Evolutionary conservation across 2,113 vertebrate species (phyloP), one percentile per base, ranked within the genome.

Genomic region (Aphelocoma coerulescens): DNA sequence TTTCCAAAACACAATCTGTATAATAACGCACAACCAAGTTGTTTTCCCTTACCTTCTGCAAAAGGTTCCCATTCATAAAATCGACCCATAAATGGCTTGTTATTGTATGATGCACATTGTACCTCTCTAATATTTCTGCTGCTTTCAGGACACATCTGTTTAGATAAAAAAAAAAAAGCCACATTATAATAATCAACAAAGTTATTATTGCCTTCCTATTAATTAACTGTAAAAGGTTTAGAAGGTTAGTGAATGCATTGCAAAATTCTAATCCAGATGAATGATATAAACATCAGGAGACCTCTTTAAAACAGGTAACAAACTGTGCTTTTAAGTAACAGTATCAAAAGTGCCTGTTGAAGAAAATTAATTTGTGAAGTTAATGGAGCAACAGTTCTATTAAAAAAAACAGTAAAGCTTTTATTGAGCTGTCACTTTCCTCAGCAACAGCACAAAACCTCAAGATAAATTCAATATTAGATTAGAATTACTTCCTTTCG

Each of bases 61-160:
- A 99, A 99, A 51, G 99, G 99, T 46, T 99, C 99, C 99, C 99
- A 99, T 89, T 99, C 98, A 85, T 99, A 99, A 93, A 99, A 97
- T 66, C 99, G 97, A 54, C 99, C 99, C 99, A 99, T 99, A 98
- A 99, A 99, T 27, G 98, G 99, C 83, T 99, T 98, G 96, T 97
- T 99, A 98, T 99, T 99, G 97, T 99, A 99, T 10, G 99, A 99
- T 12, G 99, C 98, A 84, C 99, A 99, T 27, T 99, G 99, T 28
- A 98, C 97, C 41, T 99, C 99, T 96, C 99, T 97, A 96, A 99
- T 98, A 91, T 97, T 98, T 96, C 98, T 98, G 96, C 98, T 99
- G 97, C 97, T 98, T 89, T 98, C 97, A 51, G 98, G 98, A 96
- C 99, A 99, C 54, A 97, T 94, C 99, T 99, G 97, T 90, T 91